Evolutionary conservation across 2,113 vertebrate species (phyloP).

Genomic region (Notiomystis cincta): DNA sequence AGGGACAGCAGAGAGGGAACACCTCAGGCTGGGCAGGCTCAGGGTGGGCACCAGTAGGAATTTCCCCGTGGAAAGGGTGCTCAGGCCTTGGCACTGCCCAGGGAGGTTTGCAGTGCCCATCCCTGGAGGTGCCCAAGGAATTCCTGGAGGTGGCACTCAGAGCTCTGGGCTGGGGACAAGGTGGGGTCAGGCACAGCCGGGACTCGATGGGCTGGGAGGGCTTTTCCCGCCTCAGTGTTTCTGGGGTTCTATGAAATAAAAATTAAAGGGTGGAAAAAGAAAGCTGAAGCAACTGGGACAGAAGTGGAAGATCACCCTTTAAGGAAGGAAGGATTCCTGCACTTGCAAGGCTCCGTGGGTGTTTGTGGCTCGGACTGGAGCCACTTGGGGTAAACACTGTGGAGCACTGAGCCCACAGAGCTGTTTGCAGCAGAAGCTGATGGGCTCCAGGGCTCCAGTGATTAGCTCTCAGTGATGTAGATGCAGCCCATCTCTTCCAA

Average conservation of each 20-base stretch:
- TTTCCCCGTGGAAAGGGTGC: background rate
- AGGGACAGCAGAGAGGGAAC: background rate
- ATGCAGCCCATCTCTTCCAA: background rate
- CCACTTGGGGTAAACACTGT: accelerated
- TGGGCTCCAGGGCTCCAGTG: background rate
- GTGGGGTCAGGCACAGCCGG: accelerated
- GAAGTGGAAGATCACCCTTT: background rate
- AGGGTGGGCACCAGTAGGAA: background rate
- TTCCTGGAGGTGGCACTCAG: background rate
- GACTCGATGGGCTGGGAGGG: accelerated
- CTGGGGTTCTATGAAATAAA: background rate
- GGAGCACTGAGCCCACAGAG: background rate
- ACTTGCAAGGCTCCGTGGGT: background rate
- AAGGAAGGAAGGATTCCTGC: background rate
- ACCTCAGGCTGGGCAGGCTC: background rate
- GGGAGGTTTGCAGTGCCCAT: background rate
- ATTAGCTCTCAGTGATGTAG: background rate
- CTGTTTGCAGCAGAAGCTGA: background rate
- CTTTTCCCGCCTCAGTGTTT: background rate
- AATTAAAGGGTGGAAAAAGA: background rate
- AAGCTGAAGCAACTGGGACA: background rate
- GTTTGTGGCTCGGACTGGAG: background rate
- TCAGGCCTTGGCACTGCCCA: background rate
- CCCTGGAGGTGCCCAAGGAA: background rate
- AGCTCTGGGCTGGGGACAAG: background rate